Evolutionary conservation across 2,797 vertebrate genomes (phyloP).

Genomic region (Neopelma chrysocephalum): DNA sequence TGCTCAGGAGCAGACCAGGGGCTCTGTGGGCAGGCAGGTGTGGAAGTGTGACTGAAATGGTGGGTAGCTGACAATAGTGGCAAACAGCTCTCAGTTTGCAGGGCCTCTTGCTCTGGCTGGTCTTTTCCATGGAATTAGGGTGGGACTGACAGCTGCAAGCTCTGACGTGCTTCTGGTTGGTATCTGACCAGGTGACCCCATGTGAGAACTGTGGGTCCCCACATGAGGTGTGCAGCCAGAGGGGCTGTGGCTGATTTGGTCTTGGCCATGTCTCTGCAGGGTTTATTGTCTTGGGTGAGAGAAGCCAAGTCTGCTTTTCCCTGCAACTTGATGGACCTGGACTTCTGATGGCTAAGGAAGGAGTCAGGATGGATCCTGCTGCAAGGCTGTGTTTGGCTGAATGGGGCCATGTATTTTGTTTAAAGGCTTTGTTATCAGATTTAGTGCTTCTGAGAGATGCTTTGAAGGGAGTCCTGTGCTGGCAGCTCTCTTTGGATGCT

Average conservation of each 20-base stretch:
- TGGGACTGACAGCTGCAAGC: background rate
- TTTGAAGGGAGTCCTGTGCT: background rate
- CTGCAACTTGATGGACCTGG: background rate
- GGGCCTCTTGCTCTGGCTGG: background rate
- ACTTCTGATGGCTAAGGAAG: background rate
- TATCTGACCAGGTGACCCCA: background rate
- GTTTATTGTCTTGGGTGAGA: constrained; percentile 4
- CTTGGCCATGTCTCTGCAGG: background rate
- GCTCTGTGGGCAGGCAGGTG: background rate
- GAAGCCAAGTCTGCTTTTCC: background rate
- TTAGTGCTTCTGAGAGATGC: background rate
- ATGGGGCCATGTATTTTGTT: background rate
- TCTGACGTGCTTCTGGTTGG: background rate
- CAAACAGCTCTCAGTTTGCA: background rate
- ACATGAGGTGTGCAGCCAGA: background rate
- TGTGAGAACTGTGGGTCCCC: background rate
- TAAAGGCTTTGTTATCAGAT: background rate
- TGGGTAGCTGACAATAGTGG: background rate
- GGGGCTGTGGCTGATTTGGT: background rate
- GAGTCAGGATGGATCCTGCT: background rate
- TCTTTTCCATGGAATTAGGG: background rate
- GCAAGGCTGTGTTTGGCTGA: background rate
- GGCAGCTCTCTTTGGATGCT: background rate
- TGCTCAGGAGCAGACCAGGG: background rate
- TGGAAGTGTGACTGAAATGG: background rate